Percentiles rank a stretch among this genome's conserved stretches.
Evolutionary conservation across 2,888 invertebrate species (phyloP).

Genomic region (Drosophila rellima): DNA sequence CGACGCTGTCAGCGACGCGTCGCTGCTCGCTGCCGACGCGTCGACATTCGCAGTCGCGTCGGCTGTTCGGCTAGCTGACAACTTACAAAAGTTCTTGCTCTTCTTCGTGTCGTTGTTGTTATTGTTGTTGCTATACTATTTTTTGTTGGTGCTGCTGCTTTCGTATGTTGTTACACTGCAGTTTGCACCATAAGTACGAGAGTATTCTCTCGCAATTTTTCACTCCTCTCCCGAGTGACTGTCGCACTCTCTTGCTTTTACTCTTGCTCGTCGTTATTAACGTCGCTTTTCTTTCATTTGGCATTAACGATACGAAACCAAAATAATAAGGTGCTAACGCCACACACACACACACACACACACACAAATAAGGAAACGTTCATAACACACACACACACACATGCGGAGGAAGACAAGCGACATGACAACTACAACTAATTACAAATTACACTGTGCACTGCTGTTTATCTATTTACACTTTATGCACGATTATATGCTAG

Average conservation of each 20-base stretch:
- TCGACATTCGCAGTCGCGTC: conserved; percentile 10
- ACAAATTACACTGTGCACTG: conserved; percentile 6
- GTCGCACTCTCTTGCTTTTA: conserved; percentile 22
- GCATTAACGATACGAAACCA: conserved; percentile 61
- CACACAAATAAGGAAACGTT: conserved; percentile 8
- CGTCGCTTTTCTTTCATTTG: conserved; percentile 64
- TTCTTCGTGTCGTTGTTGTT: conserved; percentile 1
- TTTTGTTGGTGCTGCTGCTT: conserved; percentile 7
- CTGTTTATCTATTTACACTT: conserved; percentile 21
- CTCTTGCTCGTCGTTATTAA: conserved; percentile 41
- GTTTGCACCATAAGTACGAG: conserved; percentile 48
- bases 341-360: conserved; percentile 8
- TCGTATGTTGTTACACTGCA: conserved; percentile 54
- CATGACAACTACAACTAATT: conserved; percentile 27
- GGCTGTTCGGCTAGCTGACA: conserved; percentile 39
- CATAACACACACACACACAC: conserved; percentile 13
- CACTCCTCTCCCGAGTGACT: conserved; percentile 23
- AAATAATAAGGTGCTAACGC: conserved; percentile 40
- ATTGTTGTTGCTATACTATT: background rate
- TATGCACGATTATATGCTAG: conserved; percentile 17
- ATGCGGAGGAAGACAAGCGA: background rate
- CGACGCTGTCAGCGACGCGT: background rate
- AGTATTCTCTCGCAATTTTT: conserved; percentile 11
- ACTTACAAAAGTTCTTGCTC: conserved; percentile 18
- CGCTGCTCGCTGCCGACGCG: conserved; percentile 2